These are phyloP conservation scores for Sarcophaga carnaria DNA, from an alignment of 2,888 invertebrate species.

Conservation along the genomic window DNA sequence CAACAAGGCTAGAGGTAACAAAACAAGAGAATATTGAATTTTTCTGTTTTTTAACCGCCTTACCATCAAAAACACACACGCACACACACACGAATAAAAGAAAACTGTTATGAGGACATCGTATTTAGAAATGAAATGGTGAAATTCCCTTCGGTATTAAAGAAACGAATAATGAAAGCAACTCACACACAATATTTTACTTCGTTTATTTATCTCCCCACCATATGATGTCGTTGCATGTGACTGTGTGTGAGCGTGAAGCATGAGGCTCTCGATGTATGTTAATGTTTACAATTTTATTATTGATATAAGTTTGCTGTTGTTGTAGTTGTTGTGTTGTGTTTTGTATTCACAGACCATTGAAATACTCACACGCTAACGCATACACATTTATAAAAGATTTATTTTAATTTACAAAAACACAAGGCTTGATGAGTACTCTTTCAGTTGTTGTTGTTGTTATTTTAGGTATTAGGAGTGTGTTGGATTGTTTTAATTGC, in stretches of 20 bases:
- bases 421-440: neutral
- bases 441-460: neutral
- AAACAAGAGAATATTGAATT: constrained; percentile 36
- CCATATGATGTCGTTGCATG: constrained; percentile 1
- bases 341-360: neutral
- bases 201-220: constrained; percentile 60
- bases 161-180: constrained; percentile 23
- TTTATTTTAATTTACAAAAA: neutral
- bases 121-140: constrained; percentile 64
- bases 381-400: neutral
- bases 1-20: constrained; percentile 51
- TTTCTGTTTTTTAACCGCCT: constrained; percentile 56
- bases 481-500: neutral
- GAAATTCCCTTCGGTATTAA: constrained; percentile 69
- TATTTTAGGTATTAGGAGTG: neutral
- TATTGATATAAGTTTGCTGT: constrained; percentile 35
- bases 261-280: constrained; percentile 22
- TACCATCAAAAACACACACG: constrained; percentile 13
- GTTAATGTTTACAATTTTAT: constrained; percentile 58
- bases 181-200: constrained; percentile 16
- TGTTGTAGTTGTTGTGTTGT: neutral
- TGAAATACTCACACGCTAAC: neutral
- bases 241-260: neutral
- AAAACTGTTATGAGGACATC: constrained; percentile 39
- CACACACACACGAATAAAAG: neutral